Evolutionary conservation across 2,113 vertebrate genomes (phyloP).

Genomic region (Callopanchax toddi): DNA sequence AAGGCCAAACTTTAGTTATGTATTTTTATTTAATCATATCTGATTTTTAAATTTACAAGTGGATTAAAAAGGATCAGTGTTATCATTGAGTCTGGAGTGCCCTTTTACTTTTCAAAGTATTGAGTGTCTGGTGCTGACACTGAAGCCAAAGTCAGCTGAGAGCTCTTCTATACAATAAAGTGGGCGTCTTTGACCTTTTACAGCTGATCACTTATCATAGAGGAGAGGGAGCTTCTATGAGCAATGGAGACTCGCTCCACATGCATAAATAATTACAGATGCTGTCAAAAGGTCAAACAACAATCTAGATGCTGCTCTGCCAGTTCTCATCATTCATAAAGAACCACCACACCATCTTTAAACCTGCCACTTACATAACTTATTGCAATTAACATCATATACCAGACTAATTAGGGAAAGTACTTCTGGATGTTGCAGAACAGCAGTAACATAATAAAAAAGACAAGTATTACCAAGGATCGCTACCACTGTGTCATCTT

Average conservation of each 20-base stretch:
- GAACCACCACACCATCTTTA: not conserved
- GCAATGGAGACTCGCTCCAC: constrained; percentile 6
- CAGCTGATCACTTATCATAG: constrained; percentile 10
- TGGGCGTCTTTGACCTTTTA: constrained; percentile 17
- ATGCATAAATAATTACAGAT: constrained; percentile 10
- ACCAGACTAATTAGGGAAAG: not conserved
- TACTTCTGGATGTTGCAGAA: not conserved
- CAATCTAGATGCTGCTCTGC: not conserved
- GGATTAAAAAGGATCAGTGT: not conserved
- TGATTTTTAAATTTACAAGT: no score
- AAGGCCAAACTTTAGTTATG: no score
- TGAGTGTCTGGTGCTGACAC: constrained; percentile 28
- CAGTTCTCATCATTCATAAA: not conserved
- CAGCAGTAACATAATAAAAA: constrained; percentile 3
- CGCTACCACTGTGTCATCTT: constrained; percentile 96
- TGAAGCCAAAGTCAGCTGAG: constrained; percentile 17
- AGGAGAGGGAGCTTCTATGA: constrained; percentile 7
- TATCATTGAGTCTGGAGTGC: not conserved
- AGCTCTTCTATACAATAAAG: constrained; percentile 19
- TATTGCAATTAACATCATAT: not conserved
- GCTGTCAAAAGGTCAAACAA: constrained; percentile 27
- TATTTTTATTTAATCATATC: no score
- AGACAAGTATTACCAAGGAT: constrained; percentile 89
- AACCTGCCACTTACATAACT: not conserved
- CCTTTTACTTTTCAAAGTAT: constrained; percentile 1